Evolutionary conservation across 2,888 invertebrate genomes (phyloP), one percentile per base, ranked within the genome.

Genomic region (Muscina levida): DNA sequence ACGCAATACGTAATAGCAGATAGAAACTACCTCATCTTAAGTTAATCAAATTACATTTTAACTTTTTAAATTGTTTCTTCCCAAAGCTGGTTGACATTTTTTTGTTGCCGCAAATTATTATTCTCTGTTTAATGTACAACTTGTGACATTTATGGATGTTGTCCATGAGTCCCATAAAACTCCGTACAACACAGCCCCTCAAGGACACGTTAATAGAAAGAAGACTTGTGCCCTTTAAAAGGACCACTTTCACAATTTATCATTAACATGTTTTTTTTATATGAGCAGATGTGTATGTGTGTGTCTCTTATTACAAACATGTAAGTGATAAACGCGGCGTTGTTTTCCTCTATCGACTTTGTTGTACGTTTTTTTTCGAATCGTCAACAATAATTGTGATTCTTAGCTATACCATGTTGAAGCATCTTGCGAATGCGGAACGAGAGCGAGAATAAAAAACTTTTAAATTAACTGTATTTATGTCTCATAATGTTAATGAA

Each of bases 271-370:
- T n/a, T n/a, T n/a, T n/a, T n/a, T n/a, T n/a, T n/a, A n/a, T n/a
- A n/a, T n/a, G n/a, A n/a, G n/a, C n/a, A n/a, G n/a, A n/a, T n/a
- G 0, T 2, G 3, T 8, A 46, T 66, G 31, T 62, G 22, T 37
- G 31, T 24, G 24, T 56, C 76, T 75, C 76, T 68, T 72, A 76
- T 79, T 72, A 70, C 72, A 79, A 13, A 65, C 72, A n/a, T 72
- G 62, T 56, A 44, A 44, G 42, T 67, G n/a, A 67, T 67, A 74
- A 65, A 66, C 17, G 51, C 42, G 17, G 57, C n/a, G 19, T 62
- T 71, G 11, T 26, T 53, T 53, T 46, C 5, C n/a, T n/a, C 11
- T 31, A 4, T 24, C 1, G 13, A 17, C 53, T 39, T 17, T 26
- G 51, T 44, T 48, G 22, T 10, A 8, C 13, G 8, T 72, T 42